These are phyloP conservation scores for Andricus grossulariae DNA, from an alignment of 1,140 invertebrate species.

Conservation along the genomic window DNA sequence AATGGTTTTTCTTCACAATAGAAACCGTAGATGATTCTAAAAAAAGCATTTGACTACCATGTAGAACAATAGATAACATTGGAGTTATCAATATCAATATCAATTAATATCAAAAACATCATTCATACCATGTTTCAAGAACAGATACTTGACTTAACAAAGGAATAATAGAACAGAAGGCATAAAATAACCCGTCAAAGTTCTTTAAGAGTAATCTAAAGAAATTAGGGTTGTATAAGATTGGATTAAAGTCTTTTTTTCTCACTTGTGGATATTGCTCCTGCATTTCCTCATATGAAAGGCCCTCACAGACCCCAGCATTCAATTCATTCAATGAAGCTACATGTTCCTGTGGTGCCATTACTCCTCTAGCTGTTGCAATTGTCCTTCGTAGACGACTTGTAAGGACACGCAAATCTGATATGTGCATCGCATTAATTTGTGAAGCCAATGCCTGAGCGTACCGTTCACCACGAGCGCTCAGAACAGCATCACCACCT, in stretches of 20 bases:
- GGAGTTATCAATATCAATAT: too few species aligned
- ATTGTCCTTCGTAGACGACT: conserved; percentile 91
- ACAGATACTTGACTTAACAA: too few species aligned
- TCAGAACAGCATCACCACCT: conserved; percentile 91
- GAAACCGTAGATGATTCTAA: too few species aligned
- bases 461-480: conserved; percentile 87
- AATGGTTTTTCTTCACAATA: too few species aligned
- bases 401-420: conserved; percentile 90
- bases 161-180: too few species aligned
- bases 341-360: conserved; percentile 87
- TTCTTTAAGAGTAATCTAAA: too few species aligned
- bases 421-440: conserved; percentile 82
- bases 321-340: conserved; percentile 91
- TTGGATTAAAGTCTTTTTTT: not conserved
- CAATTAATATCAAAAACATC: too few species aligned
- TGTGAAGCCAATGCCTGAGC: conserved; percentile 84
- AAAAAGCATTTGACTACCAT: too few species aligned
- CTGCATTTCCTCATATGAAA: conserved; percentile 96
- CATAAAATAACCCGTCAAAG: too few species aligned
- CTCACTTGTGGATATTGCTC: conserved; percentile 85
- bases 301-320: conserved; percentile 94
- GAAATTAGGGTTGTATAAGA: too few species aligned
- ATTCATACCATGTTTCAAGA: too few species aligned
- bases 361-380: conserved; percentile 88
- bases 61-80: too few species aligned